Evolutionary conservation across 2,113 vertebrate species (phyloP).

Genomic region (Erpornis zantholeuca): DNA sequence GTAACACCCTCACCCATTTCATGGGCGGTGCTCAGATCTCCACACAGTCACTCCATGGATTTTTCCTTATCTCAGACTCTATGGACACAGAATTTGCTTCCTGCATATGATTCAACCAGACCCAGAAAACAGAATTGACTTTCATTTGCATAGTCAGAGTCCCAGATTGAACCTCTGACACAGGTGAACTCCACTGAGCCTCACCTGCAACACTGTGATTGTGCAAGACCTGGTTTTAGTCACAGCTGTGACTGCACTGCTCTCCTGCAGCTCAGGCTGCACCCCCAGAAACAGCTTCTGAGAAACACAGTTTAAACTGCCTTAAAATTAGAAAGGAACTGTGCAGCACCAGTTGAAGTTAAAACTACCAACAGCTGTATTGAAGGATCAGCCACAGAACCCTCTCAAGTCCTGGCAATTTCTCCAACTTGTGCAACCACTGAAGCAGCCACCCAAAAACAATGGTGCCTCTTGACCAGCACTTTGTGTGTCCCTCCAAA

Average conservation of each 20-base stretch:
- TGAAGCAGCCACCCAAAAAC: not conserved
- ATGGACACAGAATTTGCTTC: not conserved
- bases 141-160: not conserved
- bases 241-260: rapidly evolving
- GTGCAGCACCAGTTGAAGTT: not conserved
- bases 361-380: not conserved
- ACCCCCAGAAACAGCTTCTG: not conserved
- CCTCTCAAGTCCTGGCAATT: not conserved
- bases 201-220: not conserved
- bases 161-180: not conserved
- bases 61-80: not conserved
- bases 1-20: not conserved
- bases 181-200: not conserved
- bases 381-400: not conserved
- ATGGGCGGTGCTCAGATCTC: not conserved
- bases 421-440: not conserved
- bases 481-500: not conserved
- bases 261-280: not conserved
- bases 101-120: not conserved
- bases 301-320: not conserved
- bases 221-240: not conserved
- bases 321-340: not conserved
- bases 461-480: not conserved
- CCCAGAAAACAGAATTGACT: not conserved
- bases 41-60: not conserved